Percentiles rank a stretch among this genome's conserved stretches.
Conservation (phyloP, 2,797 vertebrate species). For the Chaunax sp. region DNA sequence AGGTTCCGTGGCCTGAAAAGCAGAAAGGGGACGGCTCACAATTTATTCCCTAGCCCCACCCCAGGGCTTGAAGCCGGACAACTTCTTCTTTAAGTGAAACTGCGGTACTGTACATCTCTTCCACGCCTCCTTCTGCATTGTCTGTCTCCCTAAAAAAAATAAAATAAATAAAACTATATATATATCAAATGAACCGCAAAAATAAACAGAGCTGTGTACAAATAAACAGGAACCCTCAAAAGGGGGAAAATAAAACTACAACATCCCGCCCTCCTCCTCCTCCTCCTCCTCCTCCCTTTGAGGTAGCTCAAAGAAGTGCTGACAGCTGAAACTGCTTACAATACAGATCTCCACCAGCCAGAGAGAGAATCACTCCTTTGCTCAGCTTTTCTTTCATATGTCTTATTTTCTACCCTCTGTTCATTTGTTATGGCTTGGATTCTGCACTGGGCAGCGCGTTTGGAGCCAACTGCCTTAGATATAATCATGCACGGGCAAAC, state of each 20-base stretch:
- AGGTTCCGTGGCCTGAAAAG: slow-evolving; percentile 61
- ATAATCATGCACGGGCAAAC: slow-evolving; percentile 56
- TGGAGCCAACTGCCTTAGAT: slow-evolving; percentile 79
- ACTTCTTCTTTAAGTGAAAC: slow-evolving; percentile 69
- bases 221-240: slow-evolving; percentile 74
- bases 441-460: slow-evolving; percentile 85
- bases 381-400: slow-evolving; percentile 86
- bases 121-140: slow-evolving; percentile 36
- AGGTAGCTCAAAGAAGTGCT: slow-evolving; percentile 89
- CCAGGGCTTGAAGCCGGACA: slow-evolving; percentile 62
- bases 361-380: slow-evolving; percentile 83
- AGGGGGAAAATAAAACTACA: slow-evolving; percentile 76
- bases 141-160: slow-evolving; percentile 29
- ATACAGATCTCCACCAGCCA: slow-evolving; percentile 82
- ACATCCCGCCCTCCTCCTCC: slow-evolving; percentile 51
- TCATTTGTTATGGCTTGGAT: slow-evolving; percentile 84
- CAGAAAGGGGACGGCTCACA: slow-evolving; percentile 72
- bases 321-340: slow-evolving; percentile 90
- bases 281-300: slow-evolving; percentile 68
- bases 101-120: slow-evolving; percentile 47
- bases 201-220: slow-evolving; percentile 70
- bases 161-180: slow-evolving; percentile 17
- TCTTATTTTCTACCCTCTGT: slow-evolving; percentile 82
- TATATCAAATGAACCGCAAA: slow-evolving; percentile 70
- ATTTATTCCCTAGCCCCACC: slow-evolving; percentile 76